Evolutionary conservation across 2,797 vertebrate genomes (phyloP), one percentile per base, ranked within the genome.

Genomic region (Poeciliopsis paucimaculata): DNA sequence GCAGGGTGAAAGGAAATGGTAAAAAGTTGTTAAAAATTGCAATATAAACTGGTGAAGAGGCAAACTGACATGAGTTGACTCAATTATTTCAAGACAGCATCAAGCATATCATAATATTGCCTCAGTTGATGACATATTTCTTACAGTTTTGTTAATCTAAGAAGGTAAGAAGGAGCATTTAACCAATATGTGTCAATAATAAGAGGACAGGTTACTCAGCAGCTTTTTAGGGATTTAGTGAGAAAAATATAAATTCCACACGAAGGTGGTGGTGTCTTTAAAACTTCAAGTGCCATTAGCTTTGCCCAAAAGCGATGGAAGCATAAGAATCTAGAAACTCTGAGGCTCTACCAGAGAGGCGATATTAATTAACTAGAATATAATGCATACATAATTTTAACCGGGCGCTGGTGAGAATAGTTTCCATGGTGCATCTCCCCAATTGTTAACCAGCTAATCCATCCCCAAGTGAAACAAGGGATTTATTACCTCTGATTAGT

Each of bases 301-400:
- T 86, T 78, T 68, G 79, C 64, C 82, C 77, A 80, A 88, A 87
- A 51, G 46, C 72, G 53, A 84, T 57, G 46, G 77, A 84, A 83
- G 73, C 72, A 71, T 55, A 41, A 84, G 85, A 60, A 3, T 81
- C 76, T 82, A 82, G 81, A 81, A 78, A 90, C 78, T 75, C 77
- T 77, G 76, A 88, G 36, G 72, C 76, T 80, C 79, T 43, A 88
- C 87, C 80, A 77, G 70, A 79, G 85, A 86, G 83, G 26, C 57
- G 18, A 82, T 84, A 88, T 88, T 78, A 84, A 91, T 84, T 88
- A 76, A 79, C 81, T 76, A 73, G 91, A 89, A 91, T 86, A 88
- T 86, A 90, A 92, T 88, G 86, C 86, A 85, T 90, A 88, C 75
- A 90, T 92, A 84, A 90, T 89, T 91, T 89, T 90, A 90, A 89